Evolutionary conservation across 2,888 invertebrate genomes (phyloP), one percentile per base, ranked within the genome.

Genomic region (Scotopteryx bipunctaria): DNA sequence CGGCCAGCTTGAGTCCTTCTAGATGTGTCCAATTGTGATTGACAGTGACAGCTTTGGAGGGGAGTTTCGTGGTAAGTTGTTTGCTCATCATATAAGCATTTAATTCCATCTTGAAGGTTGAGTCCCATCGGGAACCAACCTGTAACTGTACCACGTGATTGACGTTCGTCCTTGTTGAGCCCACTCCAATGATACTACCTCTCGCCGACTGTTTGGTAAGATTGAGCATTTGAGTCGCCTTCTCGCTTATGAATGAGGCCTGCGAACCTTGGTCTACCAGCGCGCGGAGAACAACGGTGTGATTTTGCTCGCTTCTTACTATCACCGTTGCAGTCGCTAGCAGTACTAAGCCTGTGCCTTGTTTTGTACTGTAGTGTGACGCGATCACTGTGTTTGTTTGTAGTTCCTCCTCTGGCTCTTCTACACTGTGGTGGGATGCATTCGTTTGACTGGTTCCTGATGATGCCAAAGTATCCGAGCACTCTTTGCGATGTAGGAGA

Each of bases 241-340:
- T 42, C 42, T 60, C 57, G 33, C 45, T 61, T 25, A 59, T 55
- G n/a, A 61, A 57, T 8, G 43, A 44, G 3, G 51, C 56, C 32
- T 61, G 55, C 23, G 61, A 61, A 5, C 61, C 61, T 42, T 46
- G 53, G 23, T 59, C 61, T n/a, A 61, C 40, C 14, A 61, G 41
- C 5, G 57, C 53, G 19, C 54, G 31, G 13, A 44, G 19, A 11
- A 37, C 16, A 25, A 37, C 32, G 14, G 37, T 37, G 29, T 48
- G 25, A 9, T 31, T 19, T 15, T 44, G 38, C 35, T 49, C 31
- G 5, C 38, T 27, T n/a, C 13, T 29, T 14, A 36, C 48, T 25
- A 23, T 5, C 1, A 54, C 48, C 3, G 36, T 31, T 45, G 44
- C 54, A 5, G 54, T 54, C 16, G 54, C 54, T 8, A 54, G 32